phyloP scores from a whole-genome alignment of 2,797 vertebrate genomes.

The Propithecus deckenii region DNA sequence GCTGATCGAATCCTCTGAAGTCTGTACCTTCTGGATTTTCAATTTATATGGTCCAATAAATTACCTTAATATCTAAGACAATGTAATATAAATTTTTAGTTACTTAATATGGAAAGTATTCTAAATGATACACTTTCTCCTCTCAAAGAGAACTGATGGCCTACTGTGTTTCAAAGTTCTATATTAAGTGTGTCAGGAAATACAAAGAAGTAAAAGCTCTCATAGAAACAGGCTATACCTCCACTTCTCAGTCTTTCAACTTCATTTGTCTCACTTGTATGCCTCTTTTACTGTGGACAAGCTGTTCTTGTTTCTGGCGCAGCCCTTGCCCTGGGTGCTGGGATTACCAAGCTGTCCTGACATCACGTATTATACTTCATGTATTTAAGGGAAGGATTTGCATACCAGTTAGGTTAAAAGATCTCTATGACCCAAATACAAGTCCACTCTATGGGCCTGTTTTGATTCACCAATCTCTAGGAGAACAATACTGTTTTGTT shows the following conservation, averaged over 20 bases:
- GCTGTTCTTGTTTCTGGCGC: background rate
- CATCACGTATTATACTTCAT: background rate
- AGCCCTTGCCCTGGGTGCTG: background rate
- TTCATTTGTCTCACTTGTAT: background rate
- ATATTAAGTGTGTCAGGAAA: background rate
- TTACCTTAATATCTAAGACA: background rate
- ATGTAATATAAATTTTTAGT: background rate
- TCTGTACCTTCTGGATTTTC: background rate
- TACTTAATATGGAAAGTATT: background rate
- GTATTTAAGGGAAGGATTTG: background rate
- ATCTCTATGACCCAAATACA: background rate
- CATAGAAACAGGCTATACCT: background rate
- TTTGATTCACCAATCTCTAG: background rate
- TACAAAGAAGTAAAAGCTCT: background rate
- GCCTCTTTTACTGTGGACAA: background rate
- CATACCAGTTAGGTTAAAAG: background rate
- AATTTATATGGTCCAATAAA: background rate
- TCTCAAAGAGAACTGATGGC: background rate
- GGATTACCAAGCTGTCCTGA: background rate
- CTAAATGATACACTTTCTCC: background rate
- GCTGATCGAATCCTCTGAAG: background rate
- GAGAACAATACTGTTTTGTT: background rate
- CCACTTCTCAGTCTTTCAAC: background rate
- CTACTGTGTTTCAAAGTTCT: background rate
- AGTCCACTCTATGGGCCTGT: background rate